Evolutionary conservation across 1,140 invertebrate genomes (phyloP), one percentile per base, ranked within the genome.

Genomic region (Achroia grisella): DNA sequence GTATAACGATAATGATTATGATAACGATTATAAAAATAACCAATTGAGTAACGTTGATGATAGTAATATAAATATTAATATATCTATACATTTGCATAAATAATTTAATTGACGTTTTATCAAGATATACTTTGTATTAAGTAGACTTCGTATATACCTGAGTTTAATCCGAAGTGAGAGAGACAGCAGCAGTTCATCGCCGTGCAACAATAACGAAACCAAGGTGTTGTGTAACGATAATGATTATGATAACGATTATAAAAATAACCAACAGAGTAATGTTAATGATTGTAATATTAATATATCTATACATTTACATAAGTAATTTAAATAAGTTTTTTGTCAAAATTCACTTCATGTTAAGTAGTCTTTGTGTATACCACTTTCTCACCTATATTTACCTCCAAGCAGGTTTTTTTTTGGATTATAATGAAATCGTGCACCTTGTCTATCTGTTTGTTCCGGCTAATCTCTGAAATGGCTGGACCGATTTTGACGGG

Each of bases 1-100:
- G 10, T 46, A 31, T 29, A 46, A 29, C 12, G 44, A 46, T 1
- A 46, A 39, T 9, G 32, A 36, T 2, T 10, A n/a, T 6, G 35
- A 37, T 9, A 2, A 17, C 9, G 35, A 46, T 10, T 39, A 32
- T 11, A 39, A 46, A 23, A 13, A 39, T 8, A 29, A 30, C 14
- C 17, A 23, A 6, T 23, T 35, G 1, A 9, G 29, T 17, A 33
- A 35, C 5, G 27, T 17, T 5, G 44, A 46, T 23, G 44, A 46
- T 10, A 46, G 44, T 14, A 39, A 42, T 33, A 42, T 46, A 8
- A 46, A 46, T 39, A 46, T 46, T 13, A 46, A 46, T 8, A 46
- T 46, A 1, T 46, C 44, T 23, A 46, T 46, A 36, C 42, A 37
- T 29, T 37, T 44, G 42, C 42, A 44, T 10, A 44, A 44, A 33